These are phyloP conservation scores for Leptura quadrifasciata DNA, from an alignment of 2,888 invertebrate species.

Conservation along the genomic window DNA sequence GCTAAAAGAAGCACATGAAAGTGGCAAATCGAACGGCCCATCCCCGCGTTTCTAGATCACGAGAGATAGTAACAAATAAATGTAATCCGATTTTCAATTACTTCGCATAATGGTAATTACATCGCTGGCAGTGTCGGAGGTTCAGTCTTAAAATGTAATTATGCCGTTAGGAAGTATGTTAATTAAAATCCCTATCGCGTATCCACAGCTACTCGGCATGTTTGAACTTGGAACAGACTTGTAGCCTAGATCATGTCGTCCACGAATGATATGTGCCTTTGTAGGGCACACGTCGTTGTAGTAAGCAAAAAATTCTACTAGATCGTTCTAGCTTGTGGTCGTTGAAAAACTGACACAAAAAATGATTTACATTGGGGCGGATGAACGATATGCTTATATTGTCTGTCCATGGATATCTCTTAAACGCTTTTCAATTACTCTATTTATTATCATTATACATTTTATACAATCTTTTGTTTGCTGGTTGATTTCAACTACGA, in stretches of 20 bases:
- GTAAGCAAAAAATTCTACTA: no score
- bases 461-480: no score
- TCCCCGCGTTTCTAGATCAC: constrained; percentile 5
- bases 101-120: constrained; percentile 7
- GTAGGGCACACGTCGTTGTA: not conserved
- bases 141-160: constrained; percentile 41
- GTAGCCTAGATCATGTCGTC: constrained; percentile 38
- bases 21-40: not conserved
- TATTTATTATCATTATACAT: no score
- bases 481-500: no score
- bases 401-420: no score
- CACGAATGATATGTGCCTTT: constrained; percentile 15
- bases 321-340: no score
- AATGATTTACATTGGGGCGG: no score
- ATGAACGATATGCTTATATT: not conserved
- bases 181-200: constrained; percentile 47
- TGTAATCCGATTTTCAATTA: constrained; percentile 6
- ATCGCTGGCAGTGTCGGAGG: constrained; percentile 12
- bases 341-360: no score
- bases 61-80: not conserved
- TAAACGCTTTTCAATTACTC: no score
- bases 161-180: constrained; percentile 42
- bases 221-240: constrained; percentile 11
- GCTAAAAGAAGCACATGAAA: not conserved
- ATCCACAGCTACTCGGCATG: constrained; percentile 31